Evolutionary conservation across 2,797 vertebrate species (phyloP).

Genomic region (Balearica regulorum): DNA sequence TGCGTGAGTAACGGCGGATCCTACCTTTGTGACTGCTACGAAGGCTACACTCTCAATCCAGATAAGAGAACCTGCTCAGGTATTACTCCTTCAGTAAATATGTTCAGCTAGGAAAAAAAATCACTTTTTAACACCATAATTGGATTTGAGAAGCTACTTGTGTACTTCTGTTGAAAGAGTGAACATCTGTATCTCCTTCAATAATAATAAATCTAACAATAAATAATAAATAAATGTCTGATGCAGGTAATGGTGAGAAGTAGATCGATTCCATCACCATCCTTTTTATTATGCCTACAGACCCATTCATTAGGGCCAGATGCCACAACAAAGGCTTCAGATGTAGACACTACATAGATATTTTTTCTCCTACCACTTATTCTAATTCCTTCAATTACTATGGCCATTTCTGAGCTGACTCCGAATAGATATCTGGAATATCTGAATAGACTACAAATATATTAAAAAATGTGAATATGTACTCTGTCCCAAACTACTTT

Average conservation of each 20-base stretch:
- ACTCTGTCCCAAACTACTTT: background rate
- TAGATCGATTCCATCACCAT: background rate
- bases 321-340: background rate
- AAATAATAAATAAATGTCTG: background rate
- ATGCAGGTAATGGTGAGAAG: background rate
- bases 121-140: background rate
- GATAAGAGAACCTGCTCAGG: slow-evolving; percentile 83
- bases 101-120: background rate
- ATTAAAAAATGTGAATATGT: background rate
- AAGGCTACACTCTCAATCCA: slow-evolving; percentile 77
- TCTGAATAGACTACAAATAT: background rate
- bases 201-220: background rate
- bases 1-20: slow-evolving; percentile 72
- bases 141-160: background rate
- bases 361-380: background rate
- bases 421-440: background rate
- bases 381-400: background rate
- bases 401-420: background rate
- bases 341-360: background rate
- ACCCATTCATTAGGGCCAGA: background rate
- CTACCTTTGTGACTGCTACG: slow-evolving; percentile 77
- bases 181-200: background rate
- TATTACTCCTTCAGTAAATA: slow-evolving; percentile 6
- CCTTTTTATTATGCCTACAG: background rate
- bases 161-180: background rate